A percentile compares a stretch with the other conserved stretches of the same genome.
phyloP scores from a whole-genome alignment of 1,140 invertebrate species.

The Heliconius congener region DNA sequence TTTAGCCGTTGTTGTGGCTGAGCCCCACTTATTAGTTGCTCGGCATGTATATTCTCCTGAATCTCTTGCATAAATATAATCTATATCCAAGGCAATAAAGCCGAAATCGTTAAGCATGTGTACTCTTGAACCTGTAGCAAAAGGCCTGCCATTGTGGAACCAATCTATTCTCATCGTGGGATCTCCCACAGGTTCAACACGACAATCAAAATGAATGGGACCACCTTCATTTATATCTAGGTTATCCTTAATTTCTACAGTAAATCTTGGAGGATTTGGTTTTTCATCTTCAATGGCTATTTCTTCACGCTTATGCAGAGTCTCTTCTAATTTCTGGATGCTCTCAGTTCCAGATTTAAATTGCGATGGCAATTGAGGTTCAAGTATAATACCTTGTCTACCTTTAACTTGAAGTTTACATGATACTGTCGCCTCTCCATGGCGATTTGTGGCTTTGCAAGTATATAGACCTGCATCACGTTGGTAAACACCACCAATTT shows the following conservation, averaged over 20 bases:
- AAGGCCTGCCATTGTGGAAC: slow-evolving; percentile 95
- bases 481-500: slow-evolving; percentile 93
- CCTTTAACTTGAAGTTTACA: slow-evolving; percentile 93
- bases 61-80: slow-evolving; percentile 94
- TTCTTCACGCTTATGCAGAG: slow-evolving; percentile 93
- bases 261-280: slow-evolving; percentile 92
- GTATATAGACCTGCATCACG: slow-evolving; percentile 94
- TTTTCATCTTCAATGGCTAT: slow-evolving; percentile 90
- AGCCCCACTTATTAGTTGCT: slow-evolving; percentile 94
- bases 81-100: slow-evolving; percentile 95
- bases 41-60: slow-evolving; percentile 92
- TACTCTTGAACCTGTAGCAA: slow-evolving; percentile 93
- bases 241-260: slow-evolving; percentile 91
- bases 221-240: slow-evolving; percentile 93
- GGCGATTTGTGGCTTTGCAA: slow-evolving; percentile 94
- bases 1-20: slow-evolving; percentile 91
- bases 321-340: slow-evolving; percentile 94
- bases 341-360: slow-evolving; percentile 93
- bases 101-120: slow-evolving; percentile 97
- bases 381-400: slow-evolving; percentile 92
- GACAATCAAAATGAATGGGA: slow-evolving; percentile 94
- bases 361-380: slow-evolving; percentile 93
- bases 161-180: slow-evolving; percentile 95
- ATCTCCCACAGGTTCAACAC: slow-evolving; percentile 93
- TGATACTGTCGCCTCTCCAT: slow-evolving; percentile 93